Conservation (phyloP, 1,140 invertebrate genomes). For the Chelonus insularis region DNA sequence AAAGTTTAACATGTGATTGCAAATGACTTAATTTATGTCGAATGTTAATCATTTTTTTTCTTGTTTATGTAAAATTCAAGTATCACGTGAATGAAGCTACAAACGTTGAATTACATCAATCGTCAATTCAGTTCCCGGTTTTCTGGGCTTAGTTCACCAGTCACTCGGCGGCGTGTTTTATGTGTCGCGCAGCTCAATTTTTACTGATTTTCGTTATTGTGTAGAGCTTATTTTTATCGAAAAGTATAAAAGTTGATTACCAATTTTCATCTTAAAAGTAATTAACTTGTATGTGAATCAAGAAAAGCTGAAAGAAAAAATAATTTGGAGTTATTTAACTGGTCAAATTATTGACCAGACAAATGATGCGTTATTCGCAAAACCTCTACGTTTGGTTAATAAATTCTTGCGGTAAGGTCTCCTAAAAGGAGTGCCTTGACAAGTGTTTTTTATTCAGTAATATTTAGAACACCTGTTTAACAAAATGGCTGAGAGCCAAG, state of each 20-base stretch:
- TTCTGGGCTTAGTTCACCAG: neutral
- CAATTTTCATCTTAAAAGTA: too few species aligned
- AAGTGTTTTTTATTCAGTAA: slow-evolving; percentile 29
- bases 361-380: slow-evolving; percentile 42
- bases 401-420: slow-evolving; percentile 45
- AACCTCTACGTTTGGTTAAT: slow-evolving; percentile 40
- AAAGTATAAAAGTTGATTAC: neutral
- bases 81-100: neutral
- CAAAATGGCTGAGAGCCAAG: slow-evolving; percentile 57
- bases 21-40: neutral
- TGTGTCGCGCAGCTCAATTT: neutral
- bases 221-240: neutral
- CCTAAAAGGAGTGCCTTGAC: slow-evolving; percentile 45
- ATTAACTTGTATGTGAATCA: neutral
- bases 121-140: neutral
- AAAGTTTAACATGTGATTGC: neutral
- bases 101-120: neutral
- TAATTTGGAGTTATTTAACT: neutral
- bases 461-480: neutral
- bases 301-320: neutral
- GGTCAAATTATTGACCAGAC: slow-evolving; percentile 18
- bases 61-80: neutral
- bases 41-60: neutral
- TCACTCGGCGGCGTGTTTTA: neutral
- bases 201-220: neutral